A percentile compares a stretch with the other conserved stretches of the same genome.
Evolutionary conservation across 2,797 vertebrate species (phyloP).

Genomic region (Macropus fuliginosus): DNA sequence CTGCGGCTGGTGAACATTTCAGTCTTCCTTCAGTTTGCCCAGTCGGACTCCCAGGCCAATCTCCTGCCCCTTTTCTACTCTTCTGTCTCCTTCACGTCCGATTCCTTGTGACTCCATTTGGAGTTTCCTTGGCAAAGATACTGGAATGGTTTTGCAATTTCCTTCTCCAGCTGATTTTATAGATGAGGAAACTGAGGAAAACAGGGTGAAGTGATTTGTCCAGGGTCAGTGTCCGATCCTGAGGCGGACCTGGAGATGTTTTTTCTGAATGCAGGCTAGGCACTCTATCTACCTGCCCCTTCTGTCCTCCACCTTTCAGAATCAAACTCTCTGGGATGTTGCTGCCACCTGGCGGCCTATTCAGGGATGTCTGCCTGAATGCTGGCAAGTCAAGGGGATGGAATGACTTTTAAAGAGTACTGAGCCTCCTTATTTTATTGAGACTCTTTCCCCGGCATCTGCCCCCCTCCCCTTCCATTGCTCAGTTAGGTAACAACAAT

Average conservation of each 20-base stretch:
- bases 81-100: background rate
- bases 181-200: too few species aligned
- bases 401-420: background rate
- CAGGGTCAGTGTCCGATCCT: too few species aligned
- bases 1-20: too few species aligned
- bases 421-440: background rate
- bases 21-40: background rate
- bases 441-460: background rate
- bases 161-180: too few species aligned
- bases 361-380: background rate
- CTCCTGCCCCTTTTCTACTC: background rate
- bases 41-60: background rate
- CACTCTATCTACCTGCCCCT: background rate
- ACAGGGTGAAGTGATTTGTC: too few species aligned
- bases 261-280: background rate
- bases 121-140: too few species aligned
- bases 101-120: too few species aligned
- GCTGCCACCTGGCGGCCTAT: background rate
- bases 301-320: too few species aligned
- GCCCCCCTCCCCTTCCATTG: background rate
- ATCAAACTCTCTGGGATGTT: background rate
- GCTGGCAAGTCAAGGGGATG: background rate
- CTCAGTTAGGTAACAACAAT: background rate
- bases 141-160: too few species aligned
- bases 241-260: too few species aligned